These are phyloP conservation scores for Gryllus bimaculatus DNA, from an alignment of 1,140 invertebrate genomes.

Conservation along the genomic window DNA sequence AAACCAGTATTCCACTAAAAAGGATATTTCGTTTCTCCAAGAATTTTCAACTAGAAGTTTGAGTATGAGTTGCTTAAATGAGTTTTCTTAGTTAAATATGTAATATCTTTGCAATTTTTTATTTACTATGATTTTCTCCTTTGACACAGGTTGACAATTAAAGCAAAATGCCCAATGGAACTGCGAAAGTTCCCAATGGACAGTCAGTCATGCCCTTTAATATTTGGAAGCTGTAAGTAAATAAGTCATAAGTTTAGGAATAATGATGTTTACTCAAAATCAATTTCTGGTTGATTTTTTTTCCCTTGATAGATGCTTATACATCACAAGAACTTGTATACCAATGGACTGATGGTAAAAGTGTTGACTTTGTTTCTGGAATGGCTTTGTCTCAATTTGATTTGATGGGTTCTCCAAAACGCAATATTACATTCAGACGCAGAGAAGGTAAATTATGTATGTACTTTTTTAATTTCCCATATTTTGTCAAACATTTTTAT, in stretches of 20 bases:
- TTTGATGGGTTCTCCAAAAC: constrained; percentile 72
- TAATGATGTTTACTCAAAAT: neutral
- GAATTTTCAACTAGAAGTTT: too few relatives aligned
- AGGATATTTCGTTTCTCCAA: too few relatives aligned
- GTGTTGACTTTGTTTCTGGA: constrained; percentile 73
- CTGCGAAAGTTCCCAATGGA: constrained; percentile 96
- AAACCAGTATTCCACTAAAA: too few relatives aligned
- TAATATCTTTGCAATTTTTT: too few relatives aligned
- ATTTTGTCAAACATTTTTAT: too few relatives aligned
- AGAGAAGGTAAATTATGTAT: constrained; percentile 50
- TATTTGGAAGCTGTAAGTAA: constrained; percentile 89
- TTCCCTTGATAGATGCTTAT: constrained; percentile 67
- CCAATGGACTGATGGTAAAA: constrained; percentile 64
- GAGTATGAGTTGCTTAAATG: too few relatives aligned
- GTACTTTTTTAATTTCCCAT: too few relatives aligned
- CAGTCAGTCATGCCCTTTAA: constrained; percentile 81
- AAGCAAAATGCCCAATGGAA: constrained; percentile 96
- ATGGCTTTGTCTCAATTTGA: constrained; percentile 90
- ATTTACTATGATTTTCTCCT: too few relatives aligned
- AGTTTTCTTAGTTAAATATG: too few relatives aligned
- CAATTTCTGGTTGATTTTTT: constrained; percentile 16
- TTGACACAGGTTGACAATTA: constrained; percentile 78
- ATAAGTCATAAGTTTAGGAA: neutral
- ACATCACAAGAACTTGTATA: constrained; percentile 77
- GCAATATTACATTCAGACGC: constrained; percentile 65